Percentiles rank a stretch among this genome's conserved stretches.
Evolutionary conservation across 2,888 invertebrate species (phyloP).

Genomic region (Idaea straminata): DNA sequence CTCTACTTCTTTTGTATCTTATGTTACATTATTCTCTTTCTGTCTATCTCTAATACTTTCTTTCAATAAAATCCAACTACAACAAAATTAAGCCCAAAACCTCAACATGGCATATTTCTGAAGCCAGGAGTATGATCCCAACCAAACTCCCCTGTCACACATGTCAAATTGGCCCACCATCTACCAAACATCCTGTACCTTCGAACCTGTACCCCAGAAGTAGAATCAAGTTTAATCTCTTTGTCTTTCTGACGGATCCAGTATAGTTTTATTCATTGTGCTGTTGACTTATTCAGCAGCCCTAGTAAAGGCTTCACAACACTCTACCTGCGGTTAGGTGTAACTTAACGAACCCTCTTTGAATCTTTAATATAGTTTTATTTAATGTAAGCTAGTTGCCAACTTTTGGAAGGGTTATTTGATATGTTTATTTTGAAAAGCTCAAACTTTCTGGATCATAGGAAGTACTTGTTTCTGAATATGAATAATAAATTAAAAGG

Average conservation of each 20-base stretch:
- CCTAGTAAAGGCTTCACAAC: slow-evolving; percentile 57
- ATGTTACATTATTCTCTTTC: too few relatives aligned
- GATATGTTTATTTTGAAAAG: slow-evolving; percentile 57
- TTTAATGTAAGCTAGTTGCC: slow-evolving; percentile 71
- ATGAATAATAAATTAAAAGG: slow-evolving; percentile 13
- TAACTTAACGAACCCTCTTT: slow-evolving; percentile 75
- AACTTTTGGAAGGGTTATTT: slow-evolving; percentile 47
- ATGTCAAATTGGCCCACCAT: too few relatives aligned
- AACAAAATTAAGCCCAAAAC: too few relatives aligned
- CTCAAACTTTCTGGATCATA: slow-evolving; percentile 39
- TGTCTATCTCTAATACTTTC: too few relatives aligned
- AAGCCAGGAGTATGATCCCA: too few relatives aligned
- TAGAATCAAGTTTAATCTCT: not conserved
- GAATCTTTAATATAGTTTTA: slow-evolving; percentile 77
- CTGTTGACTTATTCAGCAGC: slow-evolving; percentile 69
- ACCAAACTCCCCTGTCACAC: too few relatives aligned
- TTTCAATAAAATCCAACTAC: too few relatives aligned
- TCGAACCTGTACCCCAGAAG: too few relatives aligned
- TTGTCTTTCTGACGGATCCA: not conserved
- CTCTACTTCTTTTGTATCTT: too few relatives aligned
- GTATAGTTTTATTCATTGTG: slow-evolving; percentile 23
- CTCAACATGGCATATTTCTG: too few relatives aligned
- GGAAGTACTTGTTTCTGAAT: slow-evolving; percentile 2
- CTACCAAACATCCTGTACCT: too few relatives aligned
- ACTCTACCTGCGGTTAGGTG: slow-evolving; percentile 72